Conservation (phyloP, 2,113 vertebrate species). For the Pica pica region DNA sequence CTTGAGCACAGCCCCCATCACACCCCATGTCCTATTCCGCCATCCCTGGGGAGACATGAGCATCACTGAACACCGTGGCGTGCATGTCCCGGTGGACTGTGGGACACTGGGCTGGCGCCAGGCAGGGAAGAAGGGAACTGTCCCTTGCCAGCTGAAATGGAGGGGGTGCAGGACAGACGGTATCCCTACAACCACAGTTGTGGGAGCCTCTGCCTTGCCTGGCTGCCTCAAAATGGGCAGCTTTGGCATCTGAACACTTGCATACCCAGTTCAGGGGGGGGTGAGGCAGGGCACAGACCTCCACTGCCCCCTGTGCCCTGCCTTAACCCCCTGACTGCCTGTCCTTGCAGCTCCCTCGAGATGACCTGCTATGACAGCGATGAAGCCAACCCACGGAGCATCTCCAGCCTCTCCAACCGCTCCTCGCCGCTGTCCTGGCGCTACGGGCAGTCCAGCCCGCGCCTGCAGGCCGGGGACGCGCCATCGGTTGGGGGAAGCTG, state of each 20-base stretch:
- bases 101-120: neutral
- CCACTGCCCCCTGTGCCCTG: neutral
- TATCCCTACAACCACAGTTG: rapidly evolving
- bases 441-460: constrained; percentile 90
- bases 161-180: neutral
- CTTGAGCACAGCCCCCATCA: neutral
- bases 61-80: rapidly evolving
- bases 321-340: neutral
- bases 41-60: neutral
- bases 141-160: neutral
- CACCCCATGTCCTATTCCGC: neutral
- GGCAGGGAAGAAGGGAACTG: neutral
- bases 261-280: neutral
- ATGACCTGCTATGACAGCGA: constrained; percentile 91
- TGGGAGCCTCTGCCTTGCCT: neutral
- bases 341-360: constrained; percentile 80
- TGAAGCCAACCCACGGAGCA: constrained; percentile 85
- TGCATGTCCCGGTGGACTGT: neutral
- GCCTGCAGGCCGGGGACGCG: constrained; percentile 91
- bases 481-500: constrained; percentile 87
- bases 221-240: neutral
- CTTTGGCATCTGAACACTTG: neutral
- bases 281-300: neutral
- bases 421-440: constrained; percentile 94
- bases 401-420: constrained; percentile 91